phyloP scores from a whole-genome alignment of 2,113 vertebrate species.

The Cettia cetti region DNA sequence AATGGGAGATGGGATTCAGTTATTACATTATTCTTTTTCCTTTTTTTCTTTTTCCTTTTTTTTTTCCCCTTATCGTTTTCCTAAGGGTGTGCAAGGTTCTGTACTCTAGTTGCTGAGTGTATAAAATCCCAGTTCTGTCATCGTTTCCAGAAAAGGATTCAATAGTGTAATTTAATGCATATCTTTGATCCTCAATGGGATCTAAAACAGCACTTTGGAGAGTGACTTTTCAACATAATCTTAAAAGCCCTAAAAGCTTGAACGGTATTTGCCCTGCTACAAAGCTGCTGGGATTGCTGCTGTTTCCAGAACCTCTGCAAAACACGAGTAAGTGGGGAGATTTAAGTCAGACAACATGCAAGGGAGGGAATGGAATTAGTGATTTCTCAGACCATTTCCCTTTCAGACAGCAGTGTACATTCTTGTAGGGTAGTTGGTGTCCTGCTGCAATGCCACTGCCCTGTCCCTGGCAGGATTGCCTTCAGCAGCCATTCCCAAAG shows the following conservation, averaged over 20 bases:
- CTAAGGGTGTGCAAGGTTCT: neutral
- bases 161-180: neutral
- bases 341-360: neutral
- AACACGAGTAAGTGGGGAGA: neutral
- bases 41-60: neutral
- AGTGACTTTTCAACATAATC: neutral
- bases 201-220: constrained; percentile 27
- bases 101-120: neutral
- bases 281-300: neutral
- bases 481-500: neutral
- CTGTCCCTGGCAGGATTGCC: neutral
- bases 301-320: neutral
- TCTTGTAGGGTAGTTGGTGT: neutral
- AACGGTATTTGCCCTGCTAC: neutral
- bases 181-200: neutral
- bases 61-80: neutral
- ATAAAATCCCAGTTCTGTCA: constrained; percentile 24
- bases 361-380: neutral
- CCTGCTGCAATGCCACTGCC: neutral
- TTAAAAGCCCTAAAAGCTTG: constrained; percentile 21
- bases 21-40: neutral
- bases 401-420: neutral
- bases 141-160: constrained; percentile 2
- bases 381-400: neutral
- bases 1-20: neutral